Conservation (phyloP, 92 coral and sea anemone genomes). For the Epizoanthus stellaris region DNA sequence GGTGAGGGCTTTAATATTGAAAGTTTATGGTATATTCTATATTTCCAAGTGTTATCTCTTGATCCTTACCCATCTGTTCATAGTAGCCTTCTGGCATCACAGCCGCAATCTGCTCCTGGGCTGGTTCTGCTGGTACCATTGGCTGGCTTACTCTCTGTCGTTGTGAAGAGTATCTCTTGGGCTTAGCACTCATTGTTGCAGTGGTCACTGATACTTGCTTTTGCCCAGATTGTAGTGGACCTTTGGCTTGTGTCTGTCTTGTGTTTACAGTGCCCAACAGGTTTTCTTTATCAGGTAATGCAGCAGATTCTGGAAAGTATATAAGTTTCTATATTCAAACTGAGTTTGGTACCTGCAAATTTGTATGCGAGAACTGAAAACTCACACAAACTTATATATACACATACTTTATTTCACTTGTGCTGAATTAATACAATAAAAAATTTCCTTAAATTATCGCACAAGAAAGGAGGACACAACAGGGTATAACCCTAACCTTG, state of each 20-base stretch:
- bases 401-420: no score
- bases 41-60: no score
- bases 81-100: conserved; percentile 70
- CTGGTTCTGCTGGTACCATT: conserved; percentile 53
- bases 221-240: background rate
- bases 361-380: no score
- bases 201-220: background rate
- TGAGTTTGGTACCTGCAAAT: no score
- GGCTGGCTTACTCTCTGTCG: conserved; percentile 87
- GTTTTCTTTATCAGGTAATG: background rate
- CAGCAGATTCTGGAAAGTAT: background rate
- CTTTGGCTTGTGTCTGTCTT: conserved; percentile 10
- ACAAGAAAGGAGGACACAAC: no score
- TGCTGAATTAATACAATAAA: no score
- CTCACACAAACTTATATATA: no score
- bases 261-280: background rate
- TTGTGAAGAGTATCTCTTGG: conserved; percentile 93
- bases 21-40: no score
- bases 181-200: conserved; percentile 62
- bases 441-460: no score
- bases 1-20: no score
- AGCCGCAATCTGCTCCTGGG: conserved; percentile 71
- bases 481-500: no score
- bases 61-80: conserved; percentile 72
- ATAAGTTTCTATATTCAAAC: no score